These are phyloP conservation scores for Rhagologus leucostigma DNA, from an alignment of 2,113 vertebrate genomes.

Conservation along the genomic window DNA sequence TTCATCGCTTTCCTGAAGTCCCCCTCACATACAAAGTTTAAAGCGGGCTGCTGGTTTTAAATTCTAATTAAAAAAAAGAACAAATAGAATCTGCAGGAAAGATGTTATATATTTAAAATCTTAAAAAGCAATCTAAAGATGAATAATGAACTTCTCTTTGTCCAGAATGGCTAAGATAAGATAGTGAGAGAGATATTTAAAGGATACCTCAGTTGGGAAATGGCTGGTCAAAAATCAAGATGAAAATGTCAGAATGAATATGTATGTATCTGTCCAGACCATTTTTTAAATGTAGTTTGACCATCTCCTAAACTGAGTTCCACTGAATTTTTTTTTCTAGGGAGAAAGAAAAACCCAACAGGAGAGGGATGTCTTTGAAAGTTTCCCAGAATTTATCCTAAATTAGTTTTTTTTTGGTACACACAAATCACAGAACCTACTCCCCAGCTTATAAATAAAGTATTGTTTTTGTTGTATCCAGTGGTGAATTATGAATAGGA, in stretches of 20 bases:
- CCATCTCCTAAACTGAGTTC: background rate
- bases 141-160: background rate
- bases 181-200: background rate
- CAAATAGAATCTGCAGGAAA: background rate
- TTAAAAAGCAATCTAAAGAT: background rate
- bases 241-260: background rate
- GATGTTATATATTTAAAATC: background rate
- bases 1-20: background rate
- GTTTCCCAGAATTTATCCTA: background rate
- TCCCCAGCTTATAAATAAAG: background rate
- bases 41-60: background rate
- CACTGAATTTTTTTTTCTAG: background rate
- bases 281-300: background rate
- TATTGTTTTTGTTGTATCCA: background rate
- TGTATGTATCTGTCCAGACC: background rate
- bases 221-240: background rate
- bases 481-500: conserved; percentile 1
- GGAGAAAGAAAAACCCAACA: background rate
- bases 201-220: background rate
- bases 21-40: background rate
- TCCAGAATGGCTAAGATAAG: background rate
- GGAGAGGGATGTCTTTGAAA: background rate
- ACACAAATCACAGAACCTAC: background rate
- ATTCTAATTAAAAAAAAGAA: background rate
- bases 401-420: background rate